Base-by-base conservation (phyloP, 2,888 invertebrate species). In the Synergus japonicus region DNA sequence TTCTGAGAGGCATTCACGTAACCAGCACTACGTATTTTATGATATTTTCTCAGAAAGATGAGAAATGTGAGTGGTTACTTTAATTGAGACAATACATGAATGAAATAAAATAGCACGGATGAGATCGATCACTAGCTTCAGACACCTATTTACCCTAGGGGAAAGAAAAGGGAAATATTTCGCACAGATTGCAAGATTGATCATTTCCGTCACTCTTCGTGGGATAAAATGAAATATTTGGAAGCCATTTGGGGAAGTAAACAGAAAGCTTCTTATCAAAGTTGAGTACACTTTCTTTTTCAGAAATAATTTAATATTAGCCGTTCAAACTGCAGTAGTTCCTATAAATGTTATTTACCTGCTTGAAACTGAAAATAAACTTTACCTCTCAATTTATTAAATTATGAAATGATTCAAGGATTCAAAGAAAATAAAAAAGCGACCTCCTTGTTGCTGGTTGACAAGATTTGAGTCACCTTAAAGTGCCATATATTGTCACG, bases 401-500 rank as follows among this genome's bases (percentile, higher is more conserved):
- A 54, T n/a, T 54, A 54, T n/a, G n/a, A 54, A 54, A n/a, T n/a
- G n/a, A 54, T 54, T 54, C 54, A n/a, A 54, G 54, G 54, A 73
- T 73, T 73, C 9, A 37, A 73, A 9, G 54, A 73, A 73, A 73
- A 73, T 73, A 73, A 73, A 54, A 69, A 49, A 73, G 46, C 37
- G 54, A 73, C 69, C 69, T 73, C 54, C 49, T 73, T 73, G 69
- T 73, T 49, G 37, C 49, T 49, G 49, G 46, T 54, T 73, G 69
- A 73, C 69, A 54, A 73, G 37, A 73, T 29, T 49, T 73, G 49
- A 73, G 69, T 49, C 69, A 80, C 81, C 83, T 83, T 65, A 84
- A 88, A 89, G 88, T 89, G 89, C 89, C 89, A 89, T 89, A 89
- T 88, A 89, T 89, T 88, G 89, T 86, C 86, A 90, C 89, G 90